phyloP scores from a whole-genome alignment of 2,888 invertebrate genomes.

The Bellardia bayeri region DNA sequence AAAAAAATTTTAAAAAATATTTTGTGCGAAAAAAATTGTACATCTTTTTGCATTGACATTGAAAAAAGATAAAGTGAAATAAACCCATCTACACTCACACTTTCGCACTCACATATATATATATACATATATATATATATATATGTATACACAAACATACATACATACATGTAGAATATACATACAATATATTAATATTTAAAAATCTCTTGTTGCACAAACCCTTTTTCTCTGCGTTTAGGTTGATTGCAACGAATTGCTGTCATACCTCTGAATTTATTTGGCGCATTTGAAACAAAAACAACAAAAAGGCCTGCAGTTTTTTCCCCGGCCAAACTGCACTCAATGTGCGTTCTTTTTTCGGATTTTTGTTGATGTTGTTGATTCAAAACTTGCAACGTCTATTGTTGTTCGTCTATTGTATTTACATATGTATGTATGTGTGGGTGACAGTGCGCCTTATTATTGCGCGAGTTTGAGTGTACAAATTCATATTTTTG shows the following conservation, averaged over 20 bases:
- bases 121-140: no score
- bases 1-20: constrained; percentile 56
- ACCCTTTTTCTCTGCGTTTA: constrained; percentile 49
- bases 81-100: constrained; percentile 20
- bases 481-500: constrained; percentile 65
- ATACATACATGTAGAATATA: not conserved
- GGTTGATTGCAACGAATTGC: constrained; percentile 67
- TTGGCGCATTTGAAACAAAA: constrained; percentile 53
- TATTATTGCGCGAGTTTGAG: constrained; percentile 56
- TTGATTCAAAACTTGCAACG: constrained; percentile 60
- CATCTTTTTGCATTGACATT: constrained; percentile 66
- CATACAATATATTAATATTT: constrained; percentile 22
- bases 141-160: constrained; percentile 43
- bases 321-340: constrained; percentile 52
- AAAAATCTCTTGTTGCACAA: constrained; percentile 36
- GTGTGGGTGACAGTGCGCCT: constrained; percentile 26
- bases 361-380: constrained; percentile 41
- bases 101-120: not conserved
- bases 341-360: constrained; percentile 70
- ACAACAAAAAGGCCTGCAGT: constrained; percentile 53
- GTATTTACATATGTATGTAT: not conserved
- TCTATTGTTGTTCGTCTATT: constrained; percentile 56
- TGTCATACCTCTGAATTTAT: constrained; percentile 60
- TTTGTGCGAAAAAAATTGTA: constrained; percentile 53
- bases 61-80: constrained; percentile 59